Conservation (phyloP, 1,140 invertebrate species). For the Eurosta solidaginis region DNA sequence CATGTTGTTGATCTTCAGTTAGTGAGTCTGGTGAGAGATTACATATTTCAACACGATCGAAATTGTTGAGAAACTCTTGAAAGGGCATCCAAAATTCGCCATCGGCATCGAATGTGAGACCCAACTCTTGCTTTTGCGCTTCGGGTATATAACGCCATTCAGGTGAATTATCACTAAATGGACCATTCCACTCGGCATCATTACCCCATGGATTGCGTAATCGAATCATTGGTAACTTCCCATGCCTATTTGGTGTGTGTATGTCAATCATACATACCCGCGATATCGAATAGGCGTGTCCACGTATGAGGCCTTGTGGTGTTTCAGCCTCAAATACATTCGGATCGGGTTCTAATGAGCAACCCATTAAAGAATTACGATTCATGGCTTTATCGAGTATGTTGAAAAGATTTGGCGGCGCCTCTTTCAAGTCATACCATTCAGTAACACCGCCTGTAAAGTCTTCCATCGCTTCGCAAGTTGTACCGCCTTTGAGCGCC, state of each 20-base stretch:
- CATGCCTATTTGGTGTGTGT: conserved; percentile 75
- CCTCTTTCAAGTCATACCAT: conserved; percentile 87
- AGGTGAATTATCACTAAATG: conserved; percentile 91
- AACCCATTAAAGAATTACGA: conserved; percentile 94
- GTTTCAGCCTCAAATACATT: conserved; percentile 87
- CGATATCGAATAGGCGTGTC: conserved; percentile 96
- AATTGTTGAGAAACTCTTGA: conserved; percentile 77
- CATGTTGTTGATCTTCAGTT: conserved; percentile 72
- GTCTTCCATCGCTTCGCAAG: conserved; percentile 98
- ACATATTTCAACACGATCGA: conserved; percentile 87
- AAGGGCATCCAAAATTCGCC: conserved; percentile 99
- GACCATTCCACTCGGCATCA: conserved; percentile 96
- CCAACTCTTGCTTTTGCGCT: conserved; percentile 85
- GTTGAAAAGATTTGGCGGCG: conserved; percentile 87
- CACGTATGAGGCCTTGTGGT: conserved; percentile 86
- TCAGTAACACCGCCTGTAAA: conserved; percentile 98
- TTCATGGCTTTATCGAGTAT: conserved; percentile 92
- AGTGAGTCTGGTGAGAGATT: conserved; percentile 94
- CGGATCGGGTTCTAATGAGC: conserved; percentile 94
- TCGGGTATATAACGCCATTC: conserved; percentile 94
- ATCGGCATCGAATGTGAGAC: conserved; percentile 90
- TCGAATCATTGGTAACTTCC: conserved; percentile 83
- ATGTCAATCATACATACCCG: conserved; percentile 89
- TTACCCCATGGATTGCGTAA: conserved; percentile 98
- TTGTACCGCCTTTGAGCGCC: conserved; percentile 94